Conservation (phyloP, 64 coral and sea anemone genomes). For the Pocillopora verrucosa region DNA sequence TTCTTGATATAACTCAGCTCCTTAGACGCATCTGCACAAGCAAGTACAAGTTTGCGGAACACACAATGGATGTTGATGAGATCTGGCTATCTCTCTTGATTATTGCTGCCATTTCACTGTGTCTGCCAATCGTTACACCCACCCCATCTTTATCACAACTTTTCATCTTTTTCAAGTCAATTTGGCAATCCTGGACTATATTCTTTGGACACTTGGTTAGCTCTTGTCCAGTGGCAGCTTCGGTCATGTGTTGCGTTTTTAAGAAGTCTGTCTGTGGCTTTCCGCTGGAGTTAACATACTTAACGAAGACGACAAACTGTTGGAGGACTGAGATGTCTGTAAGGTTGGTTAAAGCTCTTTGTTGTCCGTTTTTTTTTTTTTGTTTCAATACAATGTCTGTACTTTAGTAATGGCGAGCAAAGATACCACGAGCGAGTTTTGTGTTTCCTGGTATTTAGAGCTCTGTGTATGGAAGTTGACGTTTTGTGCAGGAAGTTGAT, state of each 20-base stretch:
- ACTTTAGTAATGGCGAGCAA: no score
- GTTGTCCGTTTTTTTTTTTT: no score
- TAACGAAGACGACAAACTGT: conserved; percentile 35
- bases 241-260: conserved; percentile 42
- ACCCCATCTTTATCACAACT: conserved; percentile 49
- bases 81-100: conserved; percentile 45
- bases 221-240: conserved; percentile 55
- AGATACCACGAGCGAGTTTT: no score
- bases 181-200: conserved; percentile 26
- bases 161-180: conserved; percentile 43
- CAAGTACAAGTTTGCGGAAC: conserved; percentile 42
- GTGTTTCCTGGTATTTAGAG: no score
- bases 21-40: conserved; percentile 52
- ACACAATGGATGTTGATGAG: conserved; percentile 48
- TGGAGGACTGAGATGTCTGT: conserved; percentile 35
- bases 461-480: no score
- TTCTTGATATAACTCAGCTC: conserved; percentile 56
- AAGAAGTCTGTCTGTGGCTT: conserved; percentile 52
- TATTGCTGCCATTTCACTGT: conserved; percentile 55
- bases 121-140: conserved; percentile 43
- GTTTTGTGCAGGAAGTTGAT: no score
- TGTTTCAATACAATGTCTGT: no score
- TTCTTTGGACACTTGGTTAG: conserved; percentile 39
- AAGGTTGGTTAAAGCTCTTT: conserved; percentile 32
- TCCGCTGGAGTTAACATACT: conserved; percentile 46